These are phyloP conservation scores for Lydus trimaculatus DNA, from an alignment of 2,888 invertebrate species.

Conservation along the genomic window DNA sequence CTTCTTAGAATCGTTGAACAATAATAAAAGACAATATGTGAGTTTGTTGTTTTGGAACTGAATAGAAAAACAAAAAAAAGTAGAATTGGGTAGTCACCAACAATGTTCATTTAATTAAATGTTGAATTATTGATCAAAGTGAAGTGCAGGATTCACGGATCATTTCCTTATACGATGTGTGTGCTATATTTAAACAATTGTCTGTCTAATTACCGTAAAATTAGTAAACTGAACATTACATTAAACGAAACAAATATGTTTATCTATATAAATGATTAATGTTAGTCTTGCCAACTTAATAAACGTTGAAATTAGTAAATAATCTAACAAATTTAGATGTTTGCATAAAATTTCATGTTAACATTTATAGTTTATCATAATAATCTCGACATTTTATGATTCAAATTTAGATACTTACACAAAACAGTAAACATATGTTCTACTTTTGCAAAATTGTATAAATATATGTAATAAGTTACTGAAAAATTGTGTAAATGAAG, in stretches of 20 bases:
- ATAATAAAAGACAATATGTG: too few species aligned
- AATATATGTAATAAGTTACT: not conserved
- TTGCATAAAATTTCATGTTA: not conserved
- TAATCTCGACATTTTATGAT: not conserved
- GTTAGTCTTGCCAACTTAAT: not conserved
- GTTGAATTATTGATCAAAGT: not conserved
- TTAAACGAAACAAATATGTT: not conserved
- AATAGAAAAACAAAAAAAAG: not conserved
- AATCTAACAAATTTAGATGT: not conserved
- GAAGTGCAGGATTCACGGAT: not conserved
- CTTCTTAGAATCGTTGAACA: too few species aligned
- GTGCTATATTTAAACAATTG: not conserved
- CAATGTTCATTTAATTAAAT: not conserved
- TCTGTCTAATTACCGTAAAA: not conserved
- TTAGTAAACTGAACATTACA: not conserved
- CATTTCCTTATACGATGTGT: not conserved
- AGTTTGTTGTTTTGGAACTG: too few species aligned
- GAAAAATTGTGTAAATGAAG: not conserved
- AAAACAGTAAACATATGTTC: not conserved
- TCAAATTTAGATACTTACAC: not conserved
- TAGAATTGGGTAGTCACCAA: not conserved
- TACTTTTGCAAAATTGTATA: not conserved
- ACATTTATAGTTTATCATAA: not conserved
- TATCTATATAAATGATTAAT: not conserved
- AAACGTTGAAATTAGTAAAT: constrained; percentile 1